Evolutionary conservation across 2,888 invertebrate species (phyloP).

Genomic region (Drosophila conformis): DNA sequence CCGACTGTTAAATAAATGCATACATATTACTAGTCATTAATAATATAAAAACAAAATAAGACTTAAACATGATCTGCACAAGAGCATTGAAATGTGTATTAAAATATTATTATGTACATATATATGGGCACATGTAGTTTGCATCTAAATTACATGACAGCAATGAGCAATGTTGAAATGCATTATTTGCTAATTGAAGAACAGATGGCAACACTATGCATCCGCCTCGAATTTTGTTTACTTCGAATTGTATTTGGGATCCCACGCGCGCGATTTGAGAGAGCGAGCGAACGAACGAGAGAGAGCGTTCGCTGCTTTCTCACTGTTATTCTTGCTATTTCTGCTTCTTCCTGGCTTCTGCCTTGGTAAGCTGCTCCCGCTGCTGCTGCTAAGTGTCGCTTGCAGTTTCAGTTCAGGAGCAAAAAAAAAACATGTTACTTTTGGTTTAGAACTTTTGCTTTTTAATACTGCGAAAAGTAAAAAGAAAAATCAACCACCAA

Average conservation of each 20-base stretch:
- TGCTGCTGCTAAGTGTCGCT: constrained; percentile 37
- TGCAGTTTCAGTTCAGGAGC: constrained; percentile 54
- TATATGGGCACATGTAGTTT: not conserved
- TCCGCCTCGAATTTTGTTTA: constrained; percentile 56
- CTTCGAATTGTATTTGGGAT: constrained; percentile 40
- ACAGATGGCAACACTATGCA: constrained; percentile 41
- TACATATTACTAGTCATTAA: constrained; percentile 5
- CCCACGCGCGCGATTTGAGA: constrained; percentile 29
- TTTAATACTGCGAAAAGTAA: constrained; percentile 51
- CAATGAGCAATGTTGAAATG: not conserved
- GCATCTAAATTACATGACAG: not conserved
- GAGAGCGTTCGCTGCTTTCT: constrained; percentile 33
- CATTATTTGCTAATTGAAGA: not conserved
- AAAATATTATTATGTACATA: not conserved
- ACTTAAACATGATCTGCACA: not conserved
- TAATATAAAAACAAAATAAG: not conserved
- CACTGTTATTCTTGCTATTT: constrained; percentile 24
- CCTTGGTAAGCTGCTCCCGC: constrained; percentile 12
- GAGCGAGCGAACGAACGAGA: constrained; percentile 16
- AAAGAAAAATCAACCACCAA: constrained; percentile 65
- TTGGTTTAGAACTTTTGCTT: constrained; percentile 70
- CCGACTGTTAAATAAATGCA: constrained; percentile 24
- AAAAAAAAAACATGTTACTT: constrained; percentile 53
- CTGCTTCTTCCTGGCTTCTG: constrained; percentile 3
- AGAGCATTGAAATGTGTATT: not conserved